Percentiles rank a stretch among this genome's conserved stretches.
Conservation (phyloP, 2,113 vertebrate genomes). For the Clarias magur region DNA sequence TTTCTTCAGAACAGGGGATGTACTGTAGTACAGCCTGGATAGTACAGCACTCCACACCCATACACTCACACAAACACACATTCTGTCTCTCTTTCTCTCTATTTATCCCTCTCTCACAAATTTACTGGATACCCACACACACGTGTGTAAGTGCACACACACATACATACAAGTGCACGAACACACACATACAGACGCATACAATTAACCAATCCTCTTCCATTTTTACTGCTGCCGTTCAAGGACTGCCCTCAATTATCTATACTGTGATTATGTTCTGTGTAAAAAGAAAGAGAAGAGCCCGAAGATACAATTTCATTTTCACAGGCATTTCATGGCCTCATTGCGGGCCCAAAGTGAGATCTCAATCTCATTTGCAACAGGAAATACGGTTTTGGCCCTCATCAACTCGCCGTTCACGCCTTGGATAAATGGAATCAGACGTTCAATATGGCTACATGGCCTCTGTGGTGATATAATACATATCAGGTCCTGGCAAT, state of each 20-base stretch:
- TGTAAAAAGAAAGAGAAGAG: conserved; percentile 24
- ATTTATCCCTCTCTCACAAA: not conserved
- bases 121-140: no score
- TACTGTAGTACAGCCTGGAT: not conserved
- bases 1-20: not conserved
- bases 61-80: not conserved
- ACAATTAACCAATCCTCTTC: conserved; percentile 62
- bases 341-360: conserved; percentile 24
- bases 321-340: conserved; percentile 31
- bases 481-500: conserved; percentile 52
- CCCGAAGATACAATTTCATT: conserved; percentile 46
- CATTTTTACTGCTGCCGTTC: conserved; percentile 54
- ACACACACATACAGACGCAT: conserved; percentile 43
- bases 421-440: conserved; percentile 47
- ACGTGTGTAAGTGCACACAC: not conserved
- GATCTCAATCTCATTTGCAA: conserved; percentile 39
- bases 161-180: not conserved
- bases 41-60: not conserved
- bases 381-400: conserved; percentile 39
- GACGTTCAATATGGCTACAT: conserved; percentile 47
- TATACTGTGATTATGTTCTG: conserved; percentile 50
- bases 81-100: conserved; percentile 1
- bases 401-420: conserved; percentile 36
- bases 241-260: conserved; percentile 61
- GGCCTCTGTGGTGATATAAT: conserved; percentile 39